Conservation (phyloP, 2,113 vertebrate species). For the Paramormyrops kingsleyae region DNA sequence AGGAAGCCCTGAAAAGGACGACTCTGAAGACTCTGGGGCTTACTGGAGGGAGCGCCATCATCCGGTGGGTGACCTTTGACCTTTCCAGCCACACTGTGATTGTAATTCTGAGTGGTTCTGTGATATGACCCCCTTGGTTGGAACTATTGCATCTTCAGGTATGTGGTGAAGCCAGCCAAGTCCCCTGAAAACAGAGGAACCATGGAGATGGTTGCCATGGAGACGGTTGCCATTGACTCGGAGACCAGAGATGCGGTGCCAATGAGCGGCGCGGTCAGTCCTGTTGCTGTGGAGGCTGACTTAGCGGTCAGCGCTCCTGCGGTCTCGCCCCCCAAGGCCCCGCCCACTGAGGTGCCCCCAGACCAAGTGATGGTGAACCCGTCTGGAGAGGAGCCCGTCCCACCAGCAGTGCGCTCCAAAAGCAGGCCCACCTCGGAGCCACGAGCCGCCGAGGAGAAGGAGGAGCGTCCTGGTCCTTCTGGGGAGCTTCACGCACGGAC, state of each 20-base stretch:
- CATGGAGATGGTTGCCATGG: slow-evolving; percentile 23
- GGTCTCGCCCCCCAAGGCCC: slow-evolving; percentile 7
- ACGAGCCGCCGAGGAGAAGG: background rate
- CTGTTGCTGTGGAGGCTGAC: slow-evolving; percentile 1
- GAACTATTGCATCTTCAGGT: slow-evolving; percentile 38
- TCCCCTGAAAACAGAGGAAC: slow-evolving; percentile 19
- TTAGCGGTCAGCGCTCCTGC: background rate
- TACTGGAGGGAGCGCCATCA: slow-evolving; percentile 78
- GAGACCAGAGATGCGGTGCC: background rate
- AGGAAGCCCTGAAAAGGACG: slow-evolving; percentile 67
- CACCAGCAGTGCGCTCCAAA: slow-evolving; percentile 38
- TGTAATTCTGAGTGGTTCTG: background rate
- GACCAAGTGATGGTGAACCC: slow-evolving; percentile 5
- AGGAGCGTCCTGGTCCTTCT: slow-evolving; percentile 50
- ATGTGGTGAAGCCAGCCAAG: slow-evolving; percentile 53
- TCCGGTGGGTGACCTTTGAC: slow-evolving; percentile 64
- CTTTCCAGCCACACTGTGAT: background rate
- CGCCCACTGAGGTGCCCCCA: background rate
- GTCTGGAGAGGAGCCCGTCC: background rate
- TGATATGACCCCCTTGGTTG: background rate
- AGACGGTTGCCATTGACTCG: slow-evolving; percentile 22
- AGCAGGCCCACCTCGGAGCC: background rate
- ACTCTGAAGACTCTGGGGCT: slow-evolving; percentile 84
- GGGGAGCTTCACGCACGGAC: slow-evolving; percentile 20
- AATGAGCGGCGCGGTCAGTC: background rate